Base-by-base conservation (phyloP, 2,113 vertebrate species). In the Melanerpes aurifrons region DNA sequence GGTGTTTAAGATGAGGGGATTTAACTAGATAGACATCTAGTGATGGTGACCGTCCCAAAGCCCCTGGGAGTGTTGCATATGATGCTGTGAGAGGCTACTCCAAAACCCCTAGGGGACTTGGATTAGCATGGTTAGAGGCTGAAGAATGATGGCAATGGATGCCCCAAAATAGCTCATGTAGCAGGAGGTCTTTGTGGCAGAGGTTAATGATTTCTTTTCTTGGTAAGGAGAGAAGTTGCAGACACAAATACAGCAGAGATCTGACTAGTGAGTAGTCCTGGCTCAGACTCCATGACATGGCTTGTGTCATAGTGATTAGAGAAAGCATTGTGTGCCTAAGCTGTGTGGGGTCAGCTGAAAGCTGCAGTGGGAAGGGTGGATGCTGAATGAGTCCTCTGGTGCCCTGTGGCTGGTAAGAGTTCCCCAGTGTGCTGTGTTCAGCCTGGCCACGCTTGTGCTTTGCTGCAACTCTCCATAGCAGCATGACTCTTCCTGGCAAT, bases 1-100 rank as follows among this genome's bases (percentile, higher is more conserved):
- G 48, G 87, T 97, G 92, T 89, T 94, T 90, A 93, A 93, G 72
- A 58, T 70, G 63, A 62, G 81, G 81, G 69, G 59, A 15, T 92
- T 96, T 94, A 96, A 93, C 93, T 71, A 74, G 67, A 63, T 37
- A 64, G 83, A 22, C 69, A 74, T 59, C 22, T 28, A 59, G 63
- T 87, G 66, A 50, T 73, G 91, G 63, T 25, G 57, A 70, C 77
- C 57, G 24, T 47, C 31, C 37, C 59, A 84, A 87, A 87, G 50
- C 43, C 50, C 43, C n/a, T 29, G 72, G 71, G 75, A 80, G 31
- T n/a, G 15, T 32, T 87, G 56, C 48, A 40, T 54, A 16, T 70
- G 63, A 66, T 82, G 54, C 78, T 54, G 17, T n/a, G 77, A 54
- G 37, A 92, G 11, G 25, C 70, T 88, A n/a, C 56, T 87, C 73